Evolutionary conservation across 2,888 invertebrate species (phyloP), one percentile per base, ranked within the genome.

Genomic region (Buathra laborator): DNA sequence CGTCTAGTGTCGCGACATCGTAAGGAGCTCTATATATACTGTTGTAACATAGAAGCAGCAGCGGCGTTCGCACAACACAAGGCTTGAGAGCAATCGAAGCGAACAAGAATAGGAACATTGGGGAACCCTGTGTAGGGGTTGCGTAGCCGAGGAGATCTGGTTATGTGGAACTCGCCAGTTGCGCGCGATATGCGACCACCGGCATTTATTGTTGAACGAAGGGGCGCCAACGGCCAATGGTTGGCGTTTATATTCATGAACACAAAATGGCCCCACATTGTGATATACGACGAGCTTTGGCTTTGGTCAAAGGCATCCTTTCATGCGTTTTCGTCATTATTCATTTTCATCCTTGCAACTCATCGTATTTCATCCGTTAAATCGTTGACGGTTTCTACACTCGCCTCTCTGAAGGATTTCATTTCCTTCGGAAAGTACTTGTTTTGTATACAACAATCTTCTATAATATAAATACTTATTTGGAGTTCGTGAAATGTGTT

Each of bases 211-310:
- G 91, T 88, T 86, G 86, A 89, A 88, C 72, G 84, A 81, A 80
- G 37, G 19, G 74, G 78, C 64, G 81, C 72, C 5, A 56, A 19
- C 67, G 46, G 37, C 90, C 90, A 81, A 89, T 89, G 90, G 90
- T 89, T 37, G 37, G 88, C 90, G 91, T 93, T 92, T 93, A 92
- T 93, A 93, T 93, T 92, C 92, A 92, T 93, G 93, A 92, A 90
- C 92, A 91, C 92, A 92, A 92, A 92, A 19, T 91, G 90, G 89
- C 86, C 88, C 85, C 86, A 86, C 86, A 84, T 86, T 53, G 19
- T 53, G 83, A 87, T 84, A 83, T 81, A 84, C 67, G 80, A 88
- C 87, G 86, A 48, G 66, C 64, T 79, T 68, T 19, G 83, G 87
- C 87, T 88, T 86, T 88, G 88, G 87, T 88, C 88, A 88, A 88